phyloP scores from a whole-genome alignment of 2,113 vertebrate genomes.

The Pampusana beccarii region DNA sequence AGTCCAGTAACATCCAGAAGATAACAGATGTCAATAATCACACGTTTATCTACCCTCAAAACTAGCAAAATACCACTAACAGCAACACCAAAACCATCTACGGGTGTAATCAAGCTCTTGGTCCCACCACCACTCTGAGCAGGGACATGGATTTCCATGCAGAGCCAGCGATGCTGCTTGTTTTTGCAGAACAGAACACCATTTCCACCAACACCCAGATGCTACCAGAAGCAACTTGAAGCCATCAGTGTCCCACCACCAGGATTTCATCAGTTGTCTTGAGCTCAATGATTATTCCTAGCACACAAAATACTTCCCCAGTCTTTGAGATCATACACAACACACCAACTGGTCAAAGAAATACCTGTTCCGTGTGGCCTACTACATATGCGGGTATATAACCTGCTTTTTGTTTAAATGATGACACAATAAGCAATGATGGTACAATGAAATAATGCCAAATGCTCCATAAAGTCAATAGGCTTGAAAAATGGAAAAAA shows the following conservation, averaged over 20 bases:
- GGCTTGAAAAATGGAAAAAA: slow-evolving; percentile 40
- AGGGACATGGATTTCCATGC: not conserved
- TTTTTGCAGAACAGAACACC: not conserved
- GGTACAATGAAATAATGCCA: not conserved
- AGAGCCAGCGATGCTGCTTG: not conserved
- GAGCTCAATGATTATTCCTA: not conserved
- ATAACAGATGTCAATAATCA: not conserved
- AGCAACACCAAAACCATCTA: not conserved
- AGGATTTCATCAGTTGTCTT: not conserved
- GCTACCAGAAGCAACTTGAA: not conserved
- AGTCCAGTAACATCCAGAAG: not conserved
- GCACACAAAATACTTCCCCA: not conserved
- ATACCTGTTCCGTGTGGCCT: not conserved
- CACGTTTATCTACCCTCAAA: not conserved
- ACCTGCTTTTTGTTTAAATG: not conserved
- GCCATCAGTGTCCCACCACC: not conserved
- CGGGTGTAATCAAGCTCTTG: not conserved
- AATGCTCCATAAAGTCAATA: slow-evolving; percentile 32
- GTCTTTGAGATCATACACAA: not conserved
- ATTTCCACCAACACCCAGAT: not conserved
- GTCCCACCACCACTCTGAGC: not conserved
- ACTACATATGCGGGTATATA: not conserved
- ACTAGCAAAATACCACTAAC: not conserved
- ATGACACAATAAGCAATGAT: not conserved
- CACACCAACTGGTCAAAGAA: not conserved